These are phyloP conservation scores for Erethizon dorsatum DNA, from an alignment of 2,797 vertebrate species.

Conservation along the genomic window DNA sequence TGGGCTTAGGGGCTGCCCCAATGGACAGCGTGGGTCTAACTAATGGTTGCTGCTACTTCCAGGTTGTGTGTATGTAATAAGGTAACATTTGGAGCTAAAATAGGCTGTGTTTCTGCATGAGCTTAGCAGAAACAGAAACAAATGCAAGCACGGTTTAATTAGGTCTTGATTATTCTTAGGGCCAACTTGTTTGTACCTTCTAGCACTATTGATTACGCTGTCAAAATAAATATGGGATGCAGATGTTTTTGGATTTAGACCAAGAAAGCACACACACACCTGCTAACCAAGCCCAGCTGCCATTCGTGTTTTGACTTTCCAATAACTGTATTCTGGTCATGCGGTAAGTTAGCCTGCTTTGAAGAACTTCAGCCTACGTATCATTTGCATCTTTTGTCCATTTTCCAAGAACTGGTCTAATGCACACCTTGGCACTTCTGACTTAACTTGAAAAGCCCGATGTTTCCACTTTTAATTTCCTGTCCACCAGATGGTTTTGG, in stretches of 20 bases:
- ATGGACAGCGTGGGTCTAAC: not conserved
- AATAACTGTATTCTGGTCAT: not conserved
- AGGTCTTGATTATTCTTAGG: conserved; percentile 52
- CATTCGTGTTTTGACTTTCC: not conserved
- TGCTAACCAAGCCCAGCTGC: not conserved
- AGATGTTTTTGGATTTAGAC: conserved; percentile 22
- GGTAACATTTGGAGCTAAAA: not conserved
- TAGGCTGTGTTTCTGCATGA: not conserved
- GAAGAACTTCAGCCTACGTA: not conserved
- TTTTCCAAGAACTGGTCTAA: conserved; percentile 2
- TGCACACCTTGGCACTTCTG: not conserved
- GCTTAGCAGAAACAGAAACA: conserved; percentile 7
- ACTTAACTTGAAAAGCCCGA: not conserved
- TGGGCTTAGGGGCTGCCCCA: not conserved
- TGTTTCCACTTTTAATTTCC: conserved; percentile 39
- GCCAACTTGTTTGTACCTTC: conserved; percentile 28
- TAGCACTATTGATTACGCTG: not conserved
- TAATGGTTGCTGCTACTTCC: not conserved
- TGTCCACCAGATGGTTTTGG: not conserved
- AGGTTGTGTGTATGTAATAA: not conserved
- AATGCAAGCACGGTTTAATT: conserved; percentile 17
- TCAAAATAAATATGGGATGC: not conserved
- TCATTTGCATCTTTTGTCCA: not conserved
- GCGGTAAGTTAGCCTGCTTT: not conserved
- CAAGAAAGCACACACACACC: not conserved